Conservation (phyloP, 2,797 vertebrate genomes). For the Margarornis squamiger region DNA sequence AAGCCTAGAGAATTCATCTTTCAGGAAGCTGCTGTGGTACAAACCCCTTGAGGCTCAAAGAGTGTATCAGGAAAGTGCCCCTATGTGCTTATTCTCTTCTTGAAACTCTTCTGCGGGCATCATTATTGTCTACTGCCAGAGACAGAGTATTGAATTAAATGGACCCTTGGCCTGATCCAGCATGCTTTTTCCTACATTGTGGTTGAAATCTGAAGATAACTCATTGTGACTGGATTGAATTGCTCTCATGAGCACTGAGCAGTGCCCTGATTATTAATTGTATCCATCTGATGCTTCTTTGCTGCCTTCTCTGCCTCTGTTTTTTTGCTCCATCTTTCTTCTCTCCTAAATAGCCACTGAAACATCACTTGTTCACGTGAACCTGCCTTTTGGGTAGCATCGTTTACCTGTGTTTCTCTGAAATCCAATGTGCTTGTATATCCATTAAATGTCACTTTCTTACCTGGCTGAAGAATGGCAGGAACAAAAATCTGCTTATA, state of each 20-base stretch:
- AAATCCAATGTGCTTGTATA: not conserved
- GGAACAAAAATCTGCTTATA: not conserved
- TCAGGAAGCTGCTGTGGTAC: not conserved
- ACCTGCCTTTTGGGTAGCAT: not conserved
- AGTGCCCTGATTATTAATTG: not conserved
- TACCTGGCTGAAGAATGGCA: not conserved
- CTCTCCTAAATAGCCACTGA: not conserved
- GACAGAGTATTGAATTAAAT: not conserved
- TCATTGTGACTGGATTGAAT: not conserved
- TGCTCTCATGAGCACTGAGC: not conserved
- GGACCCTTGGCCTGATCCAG: not conserved
- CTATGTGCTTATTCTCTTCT: not conserved
- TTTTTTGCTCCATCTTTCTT: not conserved
- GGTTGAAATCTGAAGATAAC: not conserved
- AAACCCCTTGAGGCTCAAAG: not conserved
- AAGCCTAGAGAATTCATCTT: not conserved
- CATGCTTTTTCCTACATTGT: not conserved
- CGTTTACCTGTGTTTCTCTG: not conserved
- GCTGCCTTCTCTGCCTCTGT: not conserved
- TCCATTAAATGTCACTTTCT: not conserved
- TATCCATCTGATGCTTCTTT: not conserved
- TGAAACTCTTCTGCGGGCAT: not conserved
- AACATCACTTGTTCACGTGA: not conserved
- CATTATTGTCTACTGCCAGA: rapidly evolving
- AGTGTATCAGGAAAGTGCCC: not conserved